phyloP scores from a whole-genome alignment of 2,113 vertebrate genomes.

The Heterotis niloticus region DNA sequence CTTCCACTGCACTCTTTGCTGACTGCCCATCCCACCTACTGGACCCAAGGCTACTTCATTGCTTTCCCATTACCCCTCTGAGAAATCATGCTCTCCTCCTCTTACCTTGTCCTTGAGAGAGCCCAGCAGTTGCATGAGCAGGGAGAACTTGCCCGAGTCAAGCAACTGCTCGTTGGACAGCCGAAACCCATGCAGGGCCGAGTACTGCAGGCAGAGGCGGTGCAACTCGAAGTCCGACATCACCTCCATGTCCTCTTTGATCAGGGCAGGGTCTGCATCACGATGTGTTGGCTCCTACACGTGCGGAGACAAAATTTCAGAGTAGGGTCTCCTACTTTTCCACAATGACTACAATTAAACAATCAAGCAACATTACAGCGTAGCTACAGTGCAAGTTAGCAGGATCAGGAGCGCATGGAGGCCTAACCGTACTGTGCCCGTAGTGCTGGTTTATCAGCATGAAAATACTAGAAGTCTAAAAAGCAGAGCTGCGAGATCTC shows the following conservation, averaged over 20 bases:
- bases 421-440: no score
- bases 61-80: not conserved
- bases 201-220: conserved; percentile 82
- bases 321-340: not conserved
- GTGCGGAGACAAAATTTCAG: no score
- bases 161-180: conserved; percentile 76
- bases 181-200: conserved; percentile 70
- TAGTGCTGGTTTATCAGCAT: not conserved
- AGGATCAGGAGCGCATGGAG: not conserved
- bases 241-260: conserved; percentile 95
- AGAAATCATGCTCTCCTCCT: not conserved
- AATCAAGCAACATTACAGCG: not conserved
- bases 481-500: no score
- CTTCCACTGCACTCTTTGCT: not conserved
- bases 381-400: not conserved
- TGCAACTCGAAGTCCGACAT: conserved; percentile 98
- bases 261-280: conserved; percentile 83
- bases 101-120: conserved; percentile 80
- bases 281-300: conserved; percentile 84
- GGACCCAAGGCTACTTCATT: not conserved
- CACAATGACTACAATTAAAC: not conserved
- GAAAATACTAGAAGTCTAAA: no score
- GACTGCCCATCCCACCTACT: not conserved
- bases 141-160: conserved; percentile 89
- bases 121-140: conserved; percentile 70